A percentile compares a stretch with the other conserved stretches of the same genome.
Evolutionary conservation across 2,888 invertebrate genomes (phyloP).

Genomic region (Phania funesta): DNA sequence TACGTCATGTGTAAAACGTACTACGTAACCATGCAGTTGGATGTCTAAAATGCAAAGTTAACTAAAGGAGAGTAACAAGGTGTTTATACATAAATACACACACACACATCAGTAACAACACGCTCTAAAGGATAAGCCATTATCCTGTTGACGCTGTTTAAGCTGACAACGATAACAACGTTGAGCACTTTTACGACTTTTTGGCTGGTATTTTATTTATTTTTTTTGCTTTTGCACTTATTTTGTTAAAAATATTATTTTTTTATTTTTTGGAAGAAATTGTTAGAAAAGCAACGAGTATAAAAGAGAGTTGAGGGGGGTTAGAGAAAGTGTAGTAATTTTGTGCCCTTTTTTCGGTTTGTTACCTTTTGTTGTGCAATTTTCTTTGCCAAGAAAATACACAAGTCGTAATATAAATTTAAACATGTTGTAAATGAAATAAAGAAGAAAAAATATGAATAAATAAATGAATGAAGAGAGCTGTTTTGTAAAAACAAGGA

Average conservation of each 20-base stretch:
- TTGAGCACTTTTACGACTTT: conserved; percentile 61
- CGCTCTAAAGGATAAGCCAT: conserved; percentile 65
- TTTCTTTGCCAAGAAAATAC: conserved; percentile 50
- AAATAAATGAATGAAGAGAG: conserved; percentile 19
- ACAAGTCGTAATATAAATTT: conserved; percentile 20
- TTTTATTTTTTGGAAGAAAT: conserved; percentile 6
- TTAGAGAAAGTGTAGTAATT: conserved; percentile 31
- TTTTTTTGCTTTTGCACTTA: background rate
- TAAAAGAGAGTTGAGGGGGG: background rate
- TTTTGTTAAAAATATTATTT: conserved; percentile 6
- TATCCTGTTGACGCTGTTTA: conserved; percentile 67
- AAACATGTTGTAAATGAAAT: conserved; percentile 23
- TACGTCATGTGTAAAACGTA: conserved; percentile 36
- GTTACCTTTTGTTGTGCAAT: conserved; percentile 18
- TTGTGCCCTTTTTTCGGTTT: conserved; percentile 46
- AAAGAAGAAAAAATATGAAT: conserved; percentile 4
- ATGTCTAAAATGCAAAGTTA: conserved; percentile 10
- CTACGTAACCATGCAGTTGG: conserved; percentile 7
- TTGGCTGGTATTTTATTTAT: conserved; percentile 16
- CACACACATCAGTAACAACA: conserved; percentile 18
- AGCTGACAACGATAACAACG: conserved; percentile 64
- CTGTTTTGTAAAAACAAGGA: conserved; percentile 7
- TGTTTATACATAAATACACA: background rate
- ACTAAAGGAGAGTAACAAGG: conserved; percentile 12
- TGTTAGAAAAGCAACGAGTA: background rate